Percentiles rank a stretch among this genome's conserved stretches.
Evolutionary conservation across 2,888 invertebrate species (phyloP).

Genomic region (Carabus problematicus): DNA sequence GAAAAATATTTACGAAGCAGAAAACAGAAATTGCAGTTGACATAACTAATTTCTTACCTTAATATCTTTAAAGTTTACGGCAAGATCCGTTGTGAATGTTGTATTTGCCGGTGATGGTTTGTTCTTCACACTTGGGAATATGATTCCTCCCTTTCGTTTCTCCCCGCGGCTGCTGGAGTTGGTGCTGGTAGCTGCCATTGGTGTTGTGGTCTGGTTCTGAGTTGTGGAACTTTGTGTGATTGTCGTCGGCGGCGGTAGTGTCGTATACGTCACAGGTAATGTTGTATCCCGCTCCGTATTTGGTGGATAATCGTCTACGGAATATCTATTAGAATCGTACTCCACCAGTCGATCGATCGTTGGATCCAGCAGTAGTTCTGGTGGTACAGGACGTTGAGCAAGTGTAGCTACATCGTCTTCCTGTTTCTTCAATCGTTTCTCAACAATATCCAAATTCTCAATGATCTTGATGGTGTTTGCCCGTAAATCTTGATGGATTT

Average conservation of each 20-base stretch:
- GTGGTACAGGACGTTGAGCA: constrained; percentile 77
- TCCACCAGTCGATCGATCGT: constrained; percentile 82
- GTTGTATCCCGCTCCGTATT: constrained; percentile 51
- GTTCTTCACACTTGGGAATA: constrained; percentile 91
- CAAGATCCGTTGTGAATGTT: constrained; percentile 79
- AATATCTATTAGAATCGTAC: constrained; percentile 76
- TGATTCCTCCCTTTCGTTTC: constrained; percentile 80
- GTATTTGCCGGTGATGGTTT: constrained; percentile 86
- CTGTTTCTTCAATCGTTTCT: constrained; percentile 82
- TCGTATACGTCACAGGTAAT: constrained; percentile 53
- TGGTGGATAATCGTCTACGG: constrained; percentile 31
- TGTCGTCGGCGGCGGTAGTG: constrained; percentile 59
- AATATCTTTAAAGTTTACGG: constrained; percentile 80
- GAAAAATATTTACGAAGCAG: too few species aligned
- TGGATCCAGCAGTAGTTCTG: constrained; percentile 77
- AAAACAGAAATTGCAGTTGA: too few species aligned
- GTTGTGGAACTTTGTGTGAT: constrained; percentile 50
- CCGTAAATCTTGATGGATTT: constrained; percentile 82
- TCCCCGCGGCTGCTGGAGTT: constrained; percentile 61
- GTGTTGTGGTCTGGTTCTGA: constrained; percentile 46
- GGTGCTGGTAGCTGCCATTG: constrained; percentile 46
- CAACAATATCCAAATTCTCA: constrained; percentile 85
- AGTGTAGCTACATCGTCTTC: constrained; percentile 82
- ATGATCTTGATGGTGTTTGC: constrained; percentile 87
- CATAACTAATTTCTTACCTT: constrained; percentile 67